A percentile compares a stretch with the other conserved stretches of the same genome.
Evolutionary conservation across 2,888 invertebrate genomes (phyloP).

Genomic region (Amphipyra tragopoginis): DNA sequence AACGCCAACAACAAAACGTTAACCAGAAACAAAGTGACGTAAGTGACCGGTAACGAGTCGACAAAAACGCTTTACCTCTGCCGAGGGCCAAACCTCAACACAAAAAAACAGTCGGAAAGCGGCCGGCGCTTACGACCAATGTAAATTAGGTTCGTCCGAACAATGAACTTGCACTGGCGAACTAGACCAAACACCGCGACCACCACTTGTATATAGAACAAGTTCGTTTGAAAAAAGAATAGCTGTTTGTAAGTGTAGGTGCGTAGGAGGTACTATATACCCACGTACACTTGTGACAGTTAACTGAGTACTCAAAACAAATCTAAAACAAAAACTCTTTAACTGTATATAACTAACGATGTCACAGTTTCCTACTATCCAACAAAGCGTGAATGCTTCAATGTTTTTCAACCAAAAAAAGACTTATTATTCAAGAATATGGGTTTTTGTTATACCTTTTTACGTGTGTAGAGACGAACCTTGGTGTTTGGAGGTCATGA

Average conservation of each 20-base stretch:
- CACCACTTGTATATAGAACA: slow-evolving; percentile 80
- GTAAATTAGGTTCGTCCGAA: slow-evolving; percentile 70
- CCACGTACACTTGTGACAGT: slow-evolving; percentile 70
- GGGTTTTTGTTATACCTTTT: slow-evolving; percentile 50
- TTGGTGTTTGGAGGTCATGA: slow-evolving; percentile 68
- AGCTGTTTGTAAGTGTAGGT: slow-evolving; percentile 65
- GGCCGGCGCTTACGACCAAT: slow-evolving; percentile 81
- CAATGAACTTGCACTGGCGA: slow-evolving; percentile 89
- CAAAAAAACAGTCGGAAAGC: slow-evolving; percentile 77
- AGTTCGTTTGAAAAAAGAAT: slow-evolving; percentile 71
- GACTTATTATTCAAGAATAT: slow-evolving; percentile 42
- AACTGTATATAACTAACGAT: slow-evolving; percentile 63
- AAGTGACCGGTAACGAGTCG: slow-evolving; percentile 75
- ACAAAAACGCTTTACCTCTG: slow-evolving; percentile 78
- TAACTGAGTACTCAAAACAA: slow-evolving; percentile 50
- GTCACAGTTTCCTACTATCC: slow-evolving; percentile 56
- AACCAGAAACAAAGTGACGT: slow-evolving; percentile 78
- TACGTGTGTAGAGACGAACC: slow-evolving; percentile 56
- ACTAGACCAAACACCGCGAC: slow-evolving; percentile 88
- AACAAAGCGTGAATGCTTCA: slow-evolving; percentile 63
- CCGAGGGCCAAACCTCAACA: slow-evolving; percentile 74
- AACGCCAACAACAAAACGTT: slow-evolving; percentile 87
- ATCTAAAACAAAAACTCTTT: slow-evolving; percentile 59
- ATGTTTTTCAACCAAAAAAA: slow-evolving; percentile 47
- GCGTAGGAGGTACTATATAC: slow-evolving; percentile 72